Evolutionary conservation across 2,888 invertebrate species (phyloP).

Genomic region (Chrysomela aeneicollis): DNA sequence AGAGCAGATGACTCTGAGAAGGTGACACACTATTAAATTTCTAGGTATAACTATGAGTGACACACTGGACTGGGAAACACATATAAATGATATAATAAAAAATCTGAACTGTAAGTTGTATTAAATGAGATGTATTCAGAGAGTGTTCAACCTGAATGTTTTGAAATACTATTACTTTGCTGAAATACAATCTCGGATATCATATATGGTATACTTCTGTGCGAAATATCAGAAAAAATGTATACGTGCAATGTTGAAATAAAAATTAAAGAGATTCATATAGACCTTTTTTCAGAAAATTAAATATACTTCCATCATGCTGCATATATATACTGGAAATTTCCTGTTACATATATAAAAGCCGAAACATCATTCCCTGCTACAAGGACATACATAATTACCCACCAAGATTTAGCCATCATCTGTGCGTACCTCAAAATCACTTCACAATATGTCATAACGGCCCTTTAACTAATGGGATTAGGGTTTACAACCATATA

Average conservation of each 20-base stretch:
- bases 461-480: constrained; percentile 3
- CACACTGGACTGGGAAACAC: too few relatives aligned
- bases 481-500: constrained; percentile 6
- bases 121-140: constrained; percentile 9
- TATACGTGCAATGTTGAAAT: constrained; percentile 11
- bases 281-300: too few relatives aligned
- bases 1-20: background rate
- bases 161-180: background rate
- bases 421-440: constrained; percentile 2
- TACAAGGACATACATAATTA: background rate
- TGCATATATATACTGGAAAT: background rate
- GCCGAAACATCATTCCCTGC: background rate
- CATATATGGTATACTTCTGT: background rate
- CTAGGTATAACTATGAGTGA: constrained; percentile 6
- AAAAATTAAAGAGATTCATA: constrained; percentile 8
- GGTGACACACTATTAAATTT: background rate
- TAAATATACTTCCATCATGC: background rate
- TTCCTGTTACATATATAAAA: constrained; percentile 12
- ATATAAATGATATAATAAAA: background rate
- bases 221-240: too few relatives aligned
- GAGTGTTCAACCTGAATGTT: constrained; percentile 11
- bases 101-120: constrained; percentile 1
- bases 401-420: constrained; percentile 5
- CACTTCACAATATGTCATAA: constrained; percentile 2
- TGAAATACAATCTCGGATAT: background rate